Evolutionary conservation across 2,113 vertebrate species (phyloP), one percentile per base, ranked within the genome.

Genomic region (Cheilinus undulatus): DNA sequence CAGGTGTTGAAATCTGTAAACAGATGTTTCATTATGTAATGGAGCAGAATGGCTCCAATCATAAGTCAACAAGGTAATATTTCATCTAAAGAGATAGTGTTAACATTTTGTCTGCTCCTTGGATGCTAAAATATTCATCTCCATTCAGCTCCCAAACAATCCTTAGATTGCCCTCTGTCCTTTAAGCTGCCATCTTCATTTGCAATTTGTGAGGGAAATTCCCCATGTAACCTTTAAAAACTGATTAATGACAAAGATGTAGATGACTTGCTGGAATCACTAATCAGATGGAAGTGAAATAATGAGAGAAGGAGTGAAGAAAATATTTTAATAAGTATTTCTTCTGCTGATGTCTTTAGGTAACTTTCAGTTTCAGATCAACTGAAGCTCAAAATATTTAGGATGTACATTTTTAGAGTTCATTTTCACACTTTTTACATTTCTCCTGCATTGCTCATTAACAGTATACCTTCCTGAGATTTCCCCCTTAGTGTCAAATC

Each of bases 1-100:
- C 91, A 90, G 88, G 86, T 91, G 91, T 84, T 78, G 64, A 52
- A 83, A 69, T 73, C 57, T 74, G 83, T 73, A 69, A 88, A 75
- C 90, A 90, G 86, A 90, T 91, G 90, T 85, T 89, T 76, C 81
- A 83, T 90, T 83, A 86, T 86, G 85, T 86, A 88, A 89, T 73
- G 34, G 32, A 78, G 66, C 74, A 59, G 70, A 86, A 84, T 80
- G 48, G 67, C 82, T 80, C 64, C 68, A 42, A 73, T 86, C 65
- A 20, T 76, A 88, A 87, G 83, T 89, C 85, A 89, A 84, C 86
- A 82, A 72, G 78, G 76, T 76, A 73, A 82, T 88, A 86, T 80
- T 81, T 91, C 83, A 88, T 84, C 58, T 30, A 56, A 85, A 78
- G 75, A 85, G 68, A 80, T 80, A 77, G 85, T 53, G 76, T 87